Conservation (phyloP, 1,140 invertebrate genomes). For the Venturia canescens region DNA sequence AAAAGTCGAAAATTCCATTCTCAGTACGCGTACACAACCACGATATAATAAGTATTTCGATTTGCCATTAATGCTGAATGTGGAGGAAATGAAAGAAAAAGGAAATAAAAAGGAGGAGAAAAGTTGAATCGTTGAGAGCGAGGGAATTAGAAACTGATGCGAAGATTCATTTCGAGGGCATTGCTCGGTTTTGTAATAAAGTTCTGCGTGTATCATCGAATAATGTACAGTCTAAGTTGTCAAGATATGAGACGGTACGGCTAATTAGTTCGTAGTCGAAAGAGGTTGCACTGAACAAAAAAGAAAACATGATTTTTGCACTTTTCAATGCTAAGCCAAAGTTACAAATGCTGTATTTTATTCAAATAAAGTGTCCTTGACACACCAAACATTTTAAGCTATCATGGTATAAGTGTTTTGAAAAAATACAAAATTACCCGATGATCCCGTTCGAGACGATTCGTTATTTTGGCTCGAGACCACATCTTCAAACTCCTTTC, state of each 20-base stretch:
- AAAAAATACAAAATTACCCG: too few species aligned
- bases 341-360: too few species aligned
- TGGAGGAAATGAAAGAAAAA: constrained; percentile 10
- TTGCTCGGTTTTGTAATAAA: constrained; percentile 3
- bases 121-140: not conserved
- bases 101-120: not conserved
- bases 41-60: constrained; percentile 33
- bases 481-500: too few species aligned
- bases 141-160: not conserved
- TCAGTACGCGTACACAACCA: not conserved
- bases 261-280: not conserved
- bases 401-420: too few species aligned
- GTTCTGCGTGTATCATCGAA: constrained; percentile 6
- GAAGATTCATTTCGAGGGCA: not conserved
- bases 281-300: too few species aligned
- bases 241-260: not conserved
- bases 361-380: too few species aligned
- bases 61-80: constrained; percentile 36
- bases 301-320: too few species aligned
- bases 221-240: not conserved
- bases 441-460: too few species aligned
- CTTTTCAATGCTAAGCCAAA: too few species aligned
- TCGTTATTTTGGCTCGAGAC: too few species aligned
- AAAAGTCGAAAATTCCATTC: not conserved
- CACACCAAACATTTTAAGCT: too few species aligned